Evolutionary conservation across 1,140 invertebrate genomes (phyloP).

Genomic region (Hyphantria cunea): DNA sequence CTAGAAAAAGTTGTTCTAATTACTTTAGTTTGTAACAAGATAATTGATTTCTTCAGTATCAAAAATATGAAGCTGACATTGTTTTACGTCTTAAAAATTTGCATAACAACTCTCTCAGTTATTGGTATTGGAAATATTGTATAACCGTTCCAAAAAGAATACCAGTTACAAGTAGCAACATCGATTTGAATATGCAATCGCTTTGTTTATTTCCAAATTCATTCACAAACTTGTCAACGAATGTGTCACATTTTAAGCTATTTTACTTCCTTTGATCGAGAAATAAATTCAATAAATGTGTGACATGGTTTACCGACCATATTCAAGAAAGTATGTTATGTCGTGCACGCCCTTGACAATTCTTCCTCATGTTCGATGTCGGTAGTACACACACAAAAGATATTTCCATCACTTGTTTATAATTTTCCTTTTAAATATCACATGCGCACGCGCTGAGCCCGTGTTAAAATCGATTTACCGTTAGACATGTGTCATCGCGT

Average conservation of each 20-base stretch:
- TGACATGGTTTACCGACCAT: conserved; percentile 9
- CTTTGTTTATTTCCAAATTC: conserved; percentile 28
- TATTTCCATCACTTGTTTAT: conserved; percentile 34
- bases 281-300: conserved; percentile 6
- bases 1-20: too few relatives aligned
- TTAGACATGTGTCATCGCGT: conserved; percentile 75
- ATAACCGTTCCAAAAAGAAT: conserved; percentile 30
- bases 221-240: conserved; percentile 29
- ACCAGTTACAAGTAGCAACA: conserved; percentile 19
- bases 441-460: conserved; percentile 40
- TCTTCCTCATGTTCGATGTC: conserved; percentile 20
- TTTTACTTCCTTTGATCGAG: too few relatives aligned
- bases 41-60: conserved; percentile 4
- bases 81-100: conserved; percentile 44
- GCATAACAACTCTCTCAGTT: conserved; percentile 38
- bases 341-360: conserved; percentile 13
- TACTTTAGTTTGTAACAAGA: too few relatives aligned
- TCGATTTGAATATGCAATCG: conserved; percentile 25
- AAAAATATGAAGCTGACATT: conserved; percentile 30
- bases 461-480: conserved; percentile 71
- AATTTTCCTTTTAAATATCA: conserved; percentile 55
- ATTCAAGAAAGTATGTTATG: conserved; percentile 1
- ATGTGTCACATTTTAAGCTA: background rate
- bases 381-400: conserved; percentile 17
- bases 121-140: conserved; percentile 32